Conservation (phyloP, 2,797 vertebrate genomes). For the Sebastes matsubarae region DNA sequence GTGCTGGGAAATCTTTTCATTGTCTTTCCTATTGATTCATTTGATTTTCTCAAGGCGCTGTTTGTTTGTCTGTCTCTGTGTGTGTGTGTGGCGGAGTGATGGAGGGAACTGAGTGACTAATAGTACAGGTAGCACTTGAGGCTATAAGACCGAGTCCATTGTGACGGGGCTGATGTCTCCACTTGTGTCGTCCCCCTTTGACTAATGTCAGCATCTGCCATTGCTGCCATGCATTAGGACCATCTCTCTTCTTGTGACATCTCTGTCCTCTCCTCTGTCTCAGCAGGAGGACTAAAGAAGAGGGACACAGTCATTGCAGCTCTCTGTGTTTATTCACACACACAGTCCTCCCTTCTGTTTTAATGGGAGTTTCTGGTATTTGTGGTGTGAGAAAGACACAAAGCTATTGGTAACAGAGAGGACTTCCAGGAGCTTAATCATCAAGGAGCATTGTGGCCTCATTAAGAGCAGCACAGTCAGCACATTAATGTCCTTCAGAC, state of each 20-base stretch:
- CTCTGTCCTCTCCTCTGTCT: conserved; percentile 22
- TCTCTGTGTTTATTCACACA: conserved; percentile 10
- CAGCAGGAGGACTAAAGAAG: background rate
- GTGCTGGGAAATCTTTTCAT: conserved; percentile 58
- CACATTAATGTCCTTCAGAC: conserved; percentile 60
- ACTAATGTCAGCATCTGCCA: conserved; percentile 47
- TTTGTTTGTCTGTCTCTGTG: conserved; percentile 40
- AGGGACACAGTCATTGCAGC: background rate
- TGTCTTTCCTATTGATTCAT: conserved; percentile 67
- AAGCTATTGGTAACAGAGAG: background rate
- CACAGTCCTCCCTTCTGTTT: background rate
- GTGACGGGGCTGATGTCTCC: conserved; percentile 40
- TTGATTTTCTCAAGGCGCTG: conserved; percentile 60
- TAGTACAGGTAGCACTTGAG: conserved; percentile 45
- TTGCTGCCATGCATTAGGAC: conserved; percentile 17
- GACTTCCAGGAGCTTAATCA: conserved; percentile 52
- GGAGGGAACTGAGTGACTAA: conserved; percentile 55
- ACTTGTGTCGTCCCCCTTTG: conserved; percentile 39
- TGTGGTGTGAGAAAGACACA: conserved; percentile 22
- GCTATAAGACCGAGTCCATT: conserved; percentile 55
- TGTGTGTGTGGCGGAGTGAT: conserved; percentile 40
- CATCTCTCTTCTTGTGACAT: conserved; percentile 39
- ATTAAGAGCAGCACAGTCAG: conserved; percentile 56
- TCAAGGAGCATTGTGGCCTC: conserved; percentile 44
- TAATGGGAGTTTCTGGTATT: conserved; percentile 25